Evolutionary conservation across 2,888 invertebrate genomes (phyloP).

Genomic region (Nematopogon swammerdamellus): DNA sequence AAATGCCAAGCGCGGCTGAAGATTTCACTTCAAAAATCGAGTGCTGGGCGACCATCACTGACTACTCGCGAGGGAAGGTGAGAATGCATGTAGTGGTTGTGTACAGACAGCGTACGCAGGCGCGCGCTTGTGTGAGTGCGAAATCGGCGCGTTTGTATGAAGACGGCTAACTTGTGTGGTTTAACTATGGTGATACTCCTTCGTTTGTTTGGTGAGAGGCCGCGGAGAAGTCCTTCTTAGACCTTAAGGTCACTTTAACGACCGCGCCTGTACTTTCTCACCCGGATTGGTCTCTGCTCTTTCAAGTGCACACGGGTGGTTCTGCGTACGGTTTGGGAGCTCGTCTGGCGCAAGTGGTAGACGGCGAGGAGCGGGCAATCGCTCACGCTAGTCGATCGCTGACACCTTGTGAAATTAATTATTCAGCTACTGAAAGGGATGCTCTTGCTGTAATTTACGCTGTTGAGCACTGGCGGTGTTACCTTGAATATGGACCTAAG

Average conservation of each 20-base stretch:
- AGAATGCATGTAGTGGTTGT: no score
- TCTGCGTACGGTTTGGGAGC: constrained; percentile 2
- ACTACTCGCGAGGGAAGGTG: no score
- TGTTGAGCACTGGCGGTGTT: constrained; percentile 9
- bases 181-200: not conserved
- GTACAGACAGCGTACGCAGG: no score
- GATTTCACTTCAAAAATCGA: no score
- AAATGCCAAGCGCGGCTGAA: no score
- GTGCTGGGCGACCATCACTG: no score
- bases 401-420: constrained; percentile 1
- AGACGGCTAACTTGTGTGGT: no score
- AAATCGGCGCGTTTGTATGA: no score
- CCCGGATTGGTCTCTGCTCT: constrained; percentile 10
- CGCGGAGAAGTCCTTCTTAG: not conserved
- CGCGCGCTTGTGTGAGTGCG: no score
- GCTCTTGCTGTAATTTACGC: constrained; percentile 15
- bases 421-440: constrained; percentile 17
- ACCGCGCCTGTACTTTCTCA: not conserved
- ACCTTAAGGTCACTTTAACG: not conserved
- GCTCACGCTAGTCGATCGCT: constrained; percentile 11
- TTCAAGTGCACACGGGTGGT: constrained; percentile 11
- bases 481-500: constrained; percentile 1
- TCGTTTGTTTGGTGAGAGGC: not conserved
- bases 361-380: constrained; percentile 6
- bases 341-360: constrained; percentile 10